Evolutionary conservation across 2,797 vertebrate genomes (phyloP).

Genomic region (Coregonus suidteri): DNA sequence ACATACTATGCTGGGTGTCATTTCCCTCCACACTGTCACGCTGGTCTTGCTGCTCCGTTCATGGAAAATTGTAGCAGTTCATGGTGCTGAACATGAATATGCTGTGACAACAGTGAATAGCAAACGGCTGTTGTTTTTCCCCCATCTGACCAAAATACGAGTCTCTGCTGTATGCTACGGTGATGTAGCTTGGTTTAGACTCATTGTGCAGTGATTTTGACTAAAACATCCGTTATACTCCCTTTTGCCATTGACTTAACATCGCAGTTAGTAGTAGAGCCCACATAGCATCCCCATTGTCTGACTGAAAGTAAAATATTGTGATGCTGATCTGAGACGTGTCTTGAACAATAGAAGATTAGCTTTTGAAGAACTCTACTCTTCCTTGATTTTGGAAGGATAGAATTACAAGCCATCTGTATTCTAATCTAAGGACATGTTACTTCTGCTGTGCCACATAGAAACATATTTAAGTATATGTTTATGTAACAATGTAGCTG

Average conservation of each 20-base stretch:
- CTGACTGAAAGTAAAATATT: background rate
- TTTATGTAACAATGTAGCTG: background rate
- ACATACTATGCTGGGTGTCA: too few relatives aligned
- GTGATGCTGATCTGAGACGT: too few relatives aligned
- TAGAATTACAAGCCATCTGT: background rate
- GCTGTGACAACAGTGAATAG: too few relatives aligned
- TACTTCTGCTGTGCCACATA: background rate
- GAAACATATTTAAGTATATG: background rate
- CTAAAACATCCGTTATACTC: background rate
- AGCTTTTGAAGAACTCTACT: too few relatives aligned
- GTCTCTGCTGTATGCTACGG: background rate
- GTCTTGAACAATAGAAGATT: too few relatives aligned
- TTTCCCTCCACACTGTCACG: background rate
- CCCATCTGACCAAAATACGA: constrained; percentile 17
- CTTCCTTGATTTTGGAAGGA: background rate
- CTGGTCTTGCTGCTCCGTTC: constrained; percentile 11
- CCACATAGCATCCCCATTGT: too few relatives aligned
- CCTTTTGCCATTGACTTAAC: background rate
- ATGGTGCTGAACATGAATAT: background rate
- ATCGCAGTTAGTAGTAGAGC: too few relatives aligned
- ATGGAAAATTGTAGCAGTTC: constrained; percentile 8
- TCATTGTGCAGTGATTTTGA: background rate
- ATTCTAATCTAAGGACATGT: background rate
- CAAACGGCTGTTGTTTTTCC: background rate
- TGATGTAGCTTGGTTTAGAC: background rate